phyloP scores from a whole-genome alignment of 2,113 vertebrate species.

The Aptenodytes patagonicus region DNA sequence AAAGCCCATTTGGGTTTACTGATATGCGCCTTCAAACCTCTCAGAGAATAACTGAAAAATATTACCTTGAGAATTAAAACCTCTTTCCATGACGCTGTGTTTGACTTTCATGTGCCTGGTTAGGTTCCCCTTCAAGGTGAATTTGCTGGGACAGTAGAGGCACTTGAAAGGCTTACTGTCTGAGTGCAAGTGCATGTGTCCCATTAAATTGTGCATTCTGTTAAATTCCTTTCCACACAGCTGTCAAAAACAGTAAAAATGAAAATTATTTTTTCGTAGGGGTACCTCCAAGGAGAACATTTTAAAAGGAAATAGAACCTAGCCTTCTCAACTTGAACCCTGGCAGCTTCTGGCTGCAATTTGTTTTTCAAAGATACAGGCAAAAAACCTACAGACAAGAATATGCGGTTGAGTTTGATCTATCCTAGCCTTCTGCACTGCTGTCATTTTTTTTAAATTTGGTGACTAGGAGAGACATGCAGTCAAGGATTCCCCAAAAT shows the following conservation, averaged over 20 bases:
- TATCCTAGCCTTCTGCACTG: neutral
- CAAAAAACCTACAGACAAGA: neutral
- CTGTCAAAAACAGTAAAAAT: slow-evolving; percentile 70
- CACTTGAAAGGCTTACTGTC: slow-evolving; percentile 99
- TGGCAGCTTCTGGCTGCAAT: neutral
- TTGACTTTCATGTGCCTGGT: slow-evolving; percentile 99
- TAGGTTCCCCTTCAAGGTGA: slow-evolving; percentile 97
- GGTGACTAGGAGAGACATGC: neutral
- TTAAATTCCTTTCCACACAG: slow-evolving; percentile 98
- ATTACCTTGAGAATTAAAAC: slow-evolving; percentile 88
- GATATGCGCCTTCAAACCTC: neutral
- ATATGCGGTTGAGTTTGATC: neutral
- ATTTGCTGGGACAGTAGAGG: slow-evolving; percentile 97
- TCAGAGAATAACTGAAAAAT: neutral
- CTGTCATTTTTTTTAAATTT: neutral
- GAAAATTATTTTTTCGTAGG: neutral
- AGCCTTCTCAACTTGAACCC: neutral
- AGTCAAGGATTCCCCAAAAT: neutral
- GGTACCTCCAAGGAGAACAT: neutral
- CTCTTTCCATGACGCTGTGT: slow-evolving; percentile 92
- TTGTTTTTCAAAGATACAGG: neutral
- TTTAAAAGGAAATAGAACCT: neutral
- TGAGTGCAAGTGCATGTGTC: slow-evolving; percentile 97
- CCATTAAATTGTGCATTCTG: slow-evolving; percentile 99
- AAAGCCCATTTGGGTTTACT: neutral